These are phyloP conservation scores for Isichthys henryi DNA, from an alignment of 2,113 vertebrate species.

Conservation along the genomic window DNA sequence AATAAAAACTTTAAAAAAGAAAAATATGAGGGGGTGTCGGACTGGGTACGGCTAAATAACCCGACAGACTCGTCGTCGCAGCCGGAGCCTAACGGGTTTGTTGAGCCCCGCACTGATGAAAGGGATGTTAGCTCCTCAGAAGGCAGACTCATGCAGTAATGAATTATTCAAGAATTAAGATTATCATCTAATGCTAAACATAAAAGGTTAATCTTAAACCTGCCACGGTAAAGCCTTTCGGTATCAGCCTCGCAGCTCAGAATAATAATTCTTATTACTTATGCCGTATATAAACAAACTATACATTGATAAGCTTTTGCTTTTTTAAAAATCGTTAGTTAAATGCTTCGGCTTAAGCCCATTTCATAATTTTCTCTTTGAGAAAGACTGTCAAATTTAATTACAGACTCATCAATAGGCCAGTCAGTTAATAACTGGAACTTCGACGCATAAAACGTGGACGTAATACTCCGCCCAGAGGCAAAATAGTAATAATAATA, in stretches of 20 bases:
- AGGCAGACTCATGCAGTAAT: background rate
- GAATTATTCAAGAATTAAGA: slow-evolving; percentile 12
- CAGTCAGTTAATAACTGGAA: background rate
- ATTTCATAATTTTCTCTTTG: background rate
- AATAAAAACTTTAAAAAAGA: background rate
- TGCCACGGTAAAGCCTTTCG: background rate
- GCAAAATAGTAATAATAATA: background rate
- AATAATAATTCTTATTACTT: slow-evolving; percentile 2
- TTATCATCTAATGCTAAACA: background rate
- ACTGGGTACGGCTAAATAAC: background rate
- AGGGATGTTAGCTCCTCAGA: background rate
- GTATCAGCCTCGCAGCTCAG: background rate
- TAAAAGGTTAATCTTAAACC: background rate
- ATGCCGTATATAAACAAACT: background rate
- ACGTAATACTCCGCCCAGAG: background rate
- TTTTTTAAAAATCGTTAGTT: background rate
- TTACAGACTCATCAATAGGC: background rate
- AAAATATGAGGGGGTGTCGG: background rate
- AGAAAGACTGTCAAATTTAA: background rate
- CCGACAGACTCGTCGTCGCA: background rate
- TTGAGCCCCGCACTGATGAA: background rate
- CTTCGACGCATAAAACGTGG: background rate
- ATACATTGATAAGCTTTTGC: background rate
- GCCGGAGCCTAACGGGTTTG: background rate
- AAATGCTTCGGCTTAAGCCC: background rate